phyloP scores from a whole-genome alignment of 2,113 vertebrate species.

The Tenrec ecaudatus region DNA sequence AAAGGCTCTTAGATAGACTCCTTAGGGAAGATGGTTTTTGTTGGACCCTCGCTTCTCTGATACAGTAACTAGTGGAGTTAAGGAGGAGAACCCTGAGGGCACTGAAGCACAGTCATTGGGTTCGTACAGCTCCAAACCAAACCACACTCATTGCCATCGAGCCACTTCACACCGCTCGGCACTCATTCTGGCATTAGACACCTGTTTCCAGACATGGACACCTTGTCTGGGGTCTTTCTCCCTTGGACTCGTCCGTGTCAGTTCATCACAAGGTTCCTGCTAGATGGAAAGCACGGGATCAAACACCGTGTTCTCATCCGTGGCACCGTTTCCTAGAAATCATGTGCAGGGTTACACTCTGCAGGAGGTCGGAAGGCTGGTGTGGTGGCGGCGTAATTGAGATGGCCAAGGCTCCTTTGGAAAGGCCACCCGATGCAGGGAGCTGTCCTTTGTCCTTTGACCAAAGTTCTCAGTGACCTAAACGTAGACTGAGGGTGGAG shows the following conservation, averaged over 20 bases:
- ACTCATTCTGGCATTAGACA: neutral
- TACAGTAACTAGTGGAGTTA: neutral
- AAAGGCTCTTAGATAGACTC: neutral
- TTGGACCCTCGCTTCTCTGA: neutral
- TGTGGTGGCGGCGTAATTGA: too few species aligned
- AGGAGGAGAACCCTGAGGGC: neutral
- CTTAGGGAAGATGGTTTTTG: neutral
- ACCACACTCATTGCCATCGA: too few species aligned
- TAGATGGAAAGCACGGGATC: neutral
- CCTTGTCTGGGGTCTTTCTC: conserved; percentile 18
- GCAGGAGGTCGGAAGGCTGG: neutral
- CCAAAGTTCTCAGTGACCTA: neutral
- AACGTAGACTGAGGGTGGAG: neutral
- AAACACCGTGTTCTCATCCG: neutral
- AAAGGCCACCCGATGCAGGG: neutral
- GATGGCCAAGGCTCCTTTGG: neutral
- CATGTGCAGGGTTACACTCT: neutral
- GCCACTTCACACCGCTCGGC: neutral
- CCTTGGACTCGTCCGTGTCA: neutral
- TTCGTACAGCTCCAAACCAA: neutral
- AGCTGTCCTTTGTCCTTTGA: neutral
- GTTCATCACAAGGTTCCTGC: neutral
- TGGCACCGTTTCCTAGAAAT: neutral
- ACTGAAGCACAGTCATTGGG: neutral
- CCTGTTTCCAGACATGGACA: neutral